Evolutionary conservation across 2,888 invertebrate species (phyloP).

Genomic region (Mellilla xanthometata): DNA sequence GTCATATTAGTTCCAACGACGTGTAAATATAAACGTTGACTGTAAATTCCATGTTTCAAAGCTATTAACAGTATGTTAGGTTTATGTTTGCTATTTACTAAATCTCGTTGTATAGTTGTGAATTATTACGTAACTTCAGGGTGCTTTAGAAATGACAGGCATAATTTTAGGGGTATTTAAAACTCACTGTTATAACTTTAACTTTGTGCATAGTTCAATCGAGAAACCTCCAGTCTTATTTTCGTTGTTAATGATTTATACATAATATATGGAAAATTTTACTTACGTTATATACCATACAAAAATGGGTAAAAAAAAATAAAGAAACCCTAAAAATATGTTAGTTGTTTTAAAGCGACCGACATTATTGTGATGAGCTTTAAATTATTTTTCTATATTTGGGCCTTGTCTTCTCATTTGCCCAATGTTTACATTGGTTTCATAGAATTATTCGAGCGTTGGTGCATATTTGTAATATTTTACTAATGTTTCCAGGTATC

Average conservation of each 20-base stretch:
- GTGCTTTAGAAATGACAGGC: not conserved
- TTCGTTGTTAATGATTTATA: too few relatives aligned
- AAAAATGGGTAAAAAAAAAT: too few relatives aligned
- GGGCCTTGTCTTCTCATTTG: conserved; percentile 43
- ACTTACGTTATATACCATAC: too few relatives aligned
- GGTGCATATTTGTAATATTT: conserved; percentile 74
- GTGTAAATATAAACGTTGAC: conserved; percentile 48
- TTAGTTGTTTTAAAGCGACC: conserved; percentile 11
- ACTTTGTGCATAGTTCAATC: too few relatives aligned
- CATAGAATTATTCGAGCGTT: conserved; percentile 47
- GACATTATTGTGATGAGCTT: conserved; percentile 61
- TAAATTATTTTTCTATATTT: conserved; percentile 75
- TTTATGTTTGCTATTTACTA: conserved; percentile 35
- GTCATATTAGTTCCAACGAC: conserved; percentile 55
- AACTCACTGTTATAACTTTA: too few relatives aligned
- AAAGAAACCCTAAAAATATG: too few relatives aligned
- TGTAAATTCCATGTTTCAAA: conserved; percentile 47
- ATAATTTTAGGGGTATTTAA: too few relatives aligned
- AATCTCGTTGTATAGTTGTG: conserved; percentile 23
- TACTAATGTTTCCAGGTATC: conserved; percentile 48
- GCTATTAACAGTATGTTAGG: conserved; percentile 37
- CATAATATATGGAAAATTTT: too few relatives aligned
- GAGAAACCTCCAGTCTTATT: too few relatives aligned
- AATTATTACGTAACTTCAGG: not conserved
- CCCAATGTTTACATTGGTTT: conserved; percentile 57